Evolutionary conservation across 92 coral and sea anemone species (phyloP).

Genomic region (Paragorgia papillata): DNA sequence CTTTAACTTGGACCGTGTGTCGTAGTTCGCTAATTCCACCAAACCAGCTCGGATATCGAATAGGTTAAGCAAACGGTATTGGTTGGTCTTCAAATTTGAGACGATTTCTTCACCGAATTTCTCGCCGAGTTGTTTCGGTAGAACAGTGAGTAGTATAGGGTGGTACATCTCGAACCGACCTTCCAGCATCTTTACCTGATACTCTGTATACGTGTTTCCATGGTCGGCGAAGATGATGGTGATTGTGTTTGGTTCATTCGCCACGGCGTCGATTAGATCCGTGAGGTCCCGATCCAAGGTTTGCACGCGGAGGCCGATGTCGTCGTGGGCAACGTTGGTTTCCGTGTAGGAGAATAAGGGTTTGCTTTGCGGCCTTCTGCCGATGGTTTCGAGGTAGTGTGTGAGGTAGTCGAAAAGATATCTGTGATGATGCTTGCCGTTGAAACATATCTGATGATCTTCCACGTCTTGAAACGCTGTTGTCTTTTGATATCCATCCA

Average conservation of each 20-base stretch:
- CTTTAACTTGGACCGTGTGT: slow-evolving; percentile 15
- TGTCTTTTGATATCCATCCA: slow-evolving; percentile 21
- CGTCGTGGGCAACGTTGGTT: slow-evolving; percentile 77
- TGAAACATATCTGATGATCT: slow-evolving; percentile 78
- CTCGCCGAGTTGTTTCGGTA: slow-evolving; percentile 70
- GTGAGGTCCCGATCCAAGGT: slow-evolving; percentile 68
- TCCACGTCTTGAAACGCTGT: slow-evolving; percentile 64
- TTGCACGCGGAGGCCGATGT: slow-evolving; percentile 67
- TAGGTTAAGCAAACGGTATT: slow-evolving; percentile 64
- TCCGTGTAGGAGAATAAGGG: slow-evolving; percentile 75
- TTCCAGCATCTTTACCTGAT: slow-evolving; percentile 61
- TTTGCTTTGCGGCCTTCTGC: slow-evolving; percentile 30
- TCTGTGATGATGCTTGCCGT: slow-evolving; percentile 74
- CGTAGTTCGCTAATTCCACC: slow-evolving; percentile 58
- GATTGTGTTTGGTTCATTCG: slow-evolving; percentile 63
- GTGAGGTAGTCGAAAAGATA: slow-evolving; percentile 59
- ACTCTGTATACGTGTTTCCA: slow-evolving; percentile 83
- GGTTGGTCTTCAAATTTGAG: slow-evolving; percentile 63
- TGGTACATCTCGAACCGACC: slow-evolving; percentile 90
- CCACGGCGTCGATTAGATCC: slow-evolving; percentile 49
- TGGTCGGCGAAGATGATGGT: slow-evolving; percentile 83
- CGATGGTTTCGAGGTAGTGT: slow-evolving; percentile 61
- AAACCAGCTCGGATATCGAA: slow-evolving; percentile 73
- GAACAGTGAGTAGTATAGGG: slow-evolving; percentile 66
- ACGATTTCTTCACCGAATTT: slow-evolving; percentile 63